Evolutionary conservation across 1,140 invertebrate genomes (phyloP).

Genomic region (Arion vulgaris): DNA sequence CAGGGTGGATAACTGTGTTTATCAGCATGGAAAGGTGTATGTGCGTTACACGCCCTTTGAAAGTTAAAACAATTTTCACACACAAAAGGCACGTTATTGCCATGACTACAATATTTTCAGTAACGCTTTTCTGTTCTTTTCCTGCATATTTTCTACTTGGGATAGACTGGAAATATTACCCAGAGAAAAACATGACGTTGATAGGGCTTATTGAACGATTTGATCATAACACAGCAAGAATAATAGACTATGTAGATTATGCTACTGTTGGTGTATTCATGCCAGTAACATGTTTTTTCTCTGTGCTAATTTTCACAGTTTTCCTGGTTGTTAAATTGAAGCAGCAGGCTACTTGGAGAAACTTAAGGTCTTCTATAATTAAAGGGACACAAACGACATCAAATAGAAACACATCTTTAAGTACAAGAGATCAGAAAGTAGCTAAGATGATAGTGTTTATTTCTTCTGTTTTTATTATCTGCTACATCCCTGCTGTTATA

Average conservation of each 20-base stretch:
- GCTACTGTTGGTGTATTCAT: neutral
- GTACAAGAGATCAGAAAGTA: neutral
- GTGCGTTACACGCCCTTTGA: neutral
- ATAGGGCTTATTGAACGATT: neutral
- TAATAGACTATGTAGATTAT: neutral
- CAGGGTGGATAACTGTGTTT: constrained; percentile 4
- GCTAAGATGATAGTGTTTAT: neutral
- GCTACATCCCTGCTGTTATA: neutral
- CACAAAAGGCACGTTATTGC: neutral
- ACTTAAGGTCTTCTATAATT: neutral
- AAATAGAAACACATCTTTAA: neutral
- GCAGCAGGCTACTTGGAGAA: neutral
- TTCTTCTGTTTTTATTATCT: neutral
- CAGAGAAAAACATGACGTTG: neutral
- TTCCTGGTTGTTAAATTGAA: neutral
- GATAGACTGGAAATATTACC: neutral
- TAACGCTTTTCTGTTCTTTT: neutral
- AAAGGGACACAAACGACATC: neutral
- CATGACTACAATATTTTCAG: neutral
- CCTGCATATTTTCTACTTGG: neutral
- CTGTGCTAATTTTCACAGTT: neutral
- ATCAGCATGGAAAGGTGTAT: no score
- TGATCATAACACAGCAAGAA: neutral
- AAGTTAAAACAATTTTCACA: neutral
- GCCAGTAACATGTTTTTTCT: neutral